Conservation (phyloP, 2,113 vertebrate genomes). For the Machaerirhynchus nigripectus region DNA sequence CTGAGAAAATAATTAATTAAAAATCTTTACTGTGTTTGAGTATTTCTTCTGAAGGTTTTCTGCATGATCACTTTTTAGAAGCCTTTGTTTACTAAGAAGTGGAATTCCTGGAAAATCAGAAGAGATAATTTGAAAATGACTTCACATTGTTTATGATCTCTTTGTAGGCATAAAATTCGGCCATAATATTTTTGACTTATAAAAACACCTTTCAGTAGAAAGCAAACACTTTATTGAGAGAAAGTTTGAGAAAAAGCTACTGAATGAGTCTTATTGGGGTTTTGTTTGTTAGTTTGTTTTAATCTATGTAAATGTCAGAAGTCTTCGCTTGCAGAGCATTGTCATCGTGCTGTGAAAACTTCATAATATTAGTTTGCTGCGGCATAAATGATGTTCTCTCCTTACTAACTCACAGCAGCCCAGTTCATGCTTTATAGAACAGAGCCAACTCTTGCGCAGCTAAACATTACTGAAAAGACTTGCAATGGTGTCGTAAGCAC, state of each 20-base stretch:
- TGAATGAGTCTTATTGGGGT: rapidly evolving
- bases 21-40: background rate
- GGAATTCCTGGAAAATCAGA: background rate
- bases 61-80: background rate
- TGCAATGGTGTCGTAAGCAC: background rate
- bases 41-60: background rate
- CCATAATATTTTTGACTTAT: background rate
- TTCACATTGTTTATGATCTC: background rate
- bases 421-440: background rate
- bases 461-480: background rate
- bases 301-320: background rate
- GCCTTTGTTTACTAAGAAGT: background rate
- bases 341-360: background rate
- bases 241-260: background rate
- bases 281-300: background rate
- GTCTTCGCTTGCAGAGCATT: background rate
- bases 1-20: conserved; percentile 27
- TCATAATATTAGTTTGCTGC: background rate
- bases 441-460: background rate
- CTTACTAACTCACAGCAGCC: background rate
- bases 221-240: background rate
- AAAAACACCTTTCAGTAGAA: background rate
- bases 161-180: background rate
- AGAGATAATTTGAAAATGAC: background rate
- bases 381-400: background rate